Percentiles rank a stretch among this genome's conserved stretches.
phyloP scores from a whole-genome alignment of 2,113 vertebrate genomes.

The Callithrix jacchus region DNA sequence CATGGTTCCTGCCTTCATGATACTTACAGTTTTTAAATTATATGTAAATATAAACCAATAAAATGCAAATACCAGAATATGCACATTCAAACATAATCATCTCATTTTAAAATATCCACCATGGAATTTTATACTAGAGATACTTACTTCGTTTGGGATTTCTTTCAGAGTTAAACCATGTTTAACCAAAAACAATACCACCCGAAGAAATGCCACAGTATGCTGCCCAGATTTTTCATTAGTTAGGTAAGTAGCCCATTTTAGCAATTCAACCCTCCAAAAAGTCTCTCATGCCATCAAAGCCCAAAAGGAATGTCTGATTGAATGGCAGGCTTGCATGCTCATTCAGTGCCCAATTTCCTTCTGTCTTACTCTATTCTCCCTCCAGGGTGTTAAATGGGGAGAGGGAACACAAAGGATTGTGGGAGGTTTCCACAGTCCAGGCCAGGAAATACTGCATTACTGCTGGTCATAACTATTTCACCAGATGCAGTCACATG shows the following conservation, averaged over 20 bases:
- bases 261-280: not conserved
- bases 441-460: not conserved
- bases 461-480: not conserved
- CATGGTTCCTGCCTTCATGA: not conserved
- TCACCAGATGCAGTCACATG: not conserved
- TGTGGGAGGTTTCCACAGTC: not conserved
- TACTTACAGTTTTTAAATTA: not conserved
- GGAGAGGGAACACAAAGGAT: not conserved
- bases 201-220: not conserved
- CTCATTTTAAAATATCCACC: not conserved
- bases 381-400: not conserved
- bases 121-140: not conserved
- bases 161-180: not conserved
- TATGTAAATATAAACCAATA: not conserved
- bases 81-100: not conserved
- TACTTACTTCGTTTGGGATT: not conserved
- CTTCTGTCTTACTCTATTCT: not conserved
- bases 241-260: not conserved
- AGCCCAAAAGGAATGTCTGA: not conserved
- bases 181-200: not conserved
- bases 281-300: not conserved
- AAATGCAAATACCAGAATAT: not conserved
- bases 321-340: not conserved
- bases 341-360: not conserved
- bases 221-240: not conserved